phyloP scores from a whole-genome alignment of 2,113 vertebrate species.

The Ciconia stormi region DNA sequence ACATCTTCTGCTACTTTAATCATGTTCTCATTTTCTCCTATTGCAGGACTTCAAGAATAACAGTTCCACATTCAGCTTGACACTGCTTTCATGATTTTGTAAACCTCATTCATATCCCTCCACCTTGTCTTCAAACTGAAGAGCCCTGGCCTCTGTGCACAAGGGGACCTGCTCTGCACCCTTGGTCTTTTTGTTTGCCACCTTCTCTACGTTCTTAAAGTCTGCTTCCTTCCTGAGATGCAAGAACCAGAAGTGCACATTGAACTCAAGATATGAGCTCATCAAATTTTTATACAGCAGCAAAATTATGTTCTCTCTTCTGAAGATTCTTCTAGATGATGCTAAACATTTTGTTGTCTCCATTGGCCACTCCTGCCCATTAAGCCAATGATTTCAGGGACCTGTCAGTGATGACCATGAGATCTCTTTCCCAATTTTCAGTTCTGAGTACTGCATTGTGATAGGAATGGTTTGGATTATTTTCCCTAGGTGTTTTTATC shows the following conservation, averaged over 20 bases:
- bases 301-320: background rate
- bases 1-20: background rate
- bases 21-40: background rate
- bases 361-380: background rate
- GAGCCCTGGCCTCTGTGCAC: background rate
- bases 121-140: background rate
- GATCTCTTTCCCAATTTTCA: background rate
- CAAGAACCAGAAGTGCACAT: background rate
- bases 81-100: background rate
- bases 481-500: background rate
- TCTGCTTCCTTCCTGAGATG: background rate
- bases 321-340: background rate
- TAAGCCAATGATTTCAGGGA: background rate
- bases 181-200: background rate
- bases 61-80: background rate
- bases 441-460: background rate
- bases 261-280: background rate
- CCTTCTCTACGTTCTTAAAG: background rate
- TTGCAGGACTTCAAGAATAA: background rate
- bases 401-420: background rate
- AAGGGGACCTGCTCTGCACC: background rate
- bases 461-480: background rate
- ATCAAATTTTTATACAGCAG: background rate
- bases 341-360: background rate
- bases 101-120: background rate